phyloP scores from a whole-genome alignment of 2,113 vertebrate species.

The Jaculus jaculus region DNA sequence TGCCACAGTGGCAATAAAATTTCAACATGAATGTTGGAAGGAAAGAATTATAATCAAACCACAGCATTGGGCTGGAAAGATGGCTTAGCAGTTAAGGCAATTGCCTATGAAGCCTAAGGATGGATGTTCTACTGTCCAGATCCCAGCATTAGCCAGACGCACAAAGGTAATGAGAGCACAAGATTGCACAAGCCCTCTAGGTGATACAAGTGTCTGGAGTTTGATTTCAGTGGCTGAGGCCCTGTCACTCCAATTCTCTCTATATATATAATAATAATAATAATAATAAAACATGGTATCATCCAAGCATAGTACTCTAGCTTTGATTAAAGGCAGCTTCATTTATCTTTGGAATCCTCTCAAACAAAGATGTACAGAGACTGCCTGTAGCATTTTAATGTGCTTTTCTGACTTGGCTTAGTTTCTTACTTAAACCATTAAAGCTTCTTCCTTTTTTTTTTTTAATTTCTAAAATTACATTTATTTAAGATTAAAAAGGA shows the following conservation, averaged over 20 bases:
- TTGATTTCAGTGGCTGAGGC: too few species aligned
- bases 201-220: too few species aligned
- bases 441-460: background rate
- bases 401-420: background rate
- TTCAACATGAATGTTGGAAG: too few species aligned
- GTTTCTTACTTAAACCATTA: background rate
- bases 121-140: too few species aligned
- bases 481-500: conserved; percentile 43
- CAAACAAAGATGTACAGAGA: background rate
- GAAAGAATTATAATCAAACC: background rate
- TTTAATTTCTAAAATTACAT: conserved; percentile 24
- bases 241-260: too few species aligned
- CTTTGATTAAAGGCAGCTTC: background rate
- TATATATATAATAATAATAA: too few species aligned
- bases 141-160: too few species aligned
- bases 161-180: too few species aligned
- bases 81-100: too few species aligned
- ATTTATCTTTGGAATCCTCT: background rate
- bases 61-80: background rate
- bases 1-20: background rate
- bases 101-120: too few species aligned
- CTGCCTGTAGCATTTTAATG: background rate
- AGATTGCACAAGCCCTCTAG: too few species aligned
- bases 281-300: too few species aligned
- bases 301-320: background rate